Conservation (phyloP, 2,797 vertebrate species). For the Hoplostethus mediterraneus region DNA sequence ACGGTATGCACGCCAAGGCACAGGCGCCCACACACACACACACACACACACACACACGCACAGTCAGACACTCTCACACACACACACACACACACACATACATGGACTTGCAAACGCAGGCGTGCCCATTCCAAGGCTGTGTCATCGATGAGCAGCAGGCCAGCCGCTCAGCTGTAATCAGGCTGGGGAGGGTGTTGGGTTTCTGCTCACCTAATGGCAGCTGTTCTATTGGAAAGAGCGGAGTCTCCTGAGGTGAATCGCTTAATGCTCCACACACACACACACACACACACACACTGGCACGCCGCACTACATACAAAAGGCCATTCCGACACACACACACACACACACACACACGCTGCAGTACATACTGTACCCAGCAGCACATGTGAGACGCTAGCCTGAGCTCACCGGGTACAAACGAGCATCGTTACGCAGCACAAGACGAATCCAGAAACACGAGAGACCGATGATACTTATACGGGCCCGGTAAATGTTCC, state of each 20-base stretch:
- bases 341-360: background rate
- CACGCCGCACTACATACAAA: background rate
- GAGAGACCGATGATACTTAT: background rate
- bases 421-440: slow-evolving; percentile 4
- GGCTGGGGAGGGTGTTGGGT: background rate
- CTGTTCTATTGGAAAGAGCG: slow-evolving; percentile 30
- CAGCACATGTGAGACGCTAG: background rate
- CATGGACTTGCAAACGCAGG: background rate
- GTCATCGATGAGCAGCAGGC: slow-evolving; percentile 33
- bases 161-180: slow-evolving; percentile 32
- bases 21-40: slow-evolving; percentile 2
- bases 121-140: slow-evolving; percentile 30
- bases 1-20: slow-evolving; percentile 23
- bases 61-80: too few relatives aligned
- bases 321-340: background rate
- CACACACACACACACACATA: background rate
- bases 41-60: slow-evolving; percentile 8
- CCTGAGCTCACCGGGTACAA: background rate
- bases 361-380: slow-evolving; percentile 1
- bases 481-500: slow-evolving; percentile 10
- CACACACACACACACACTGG: background rate
- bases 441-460: background rate
- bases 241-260: slow-evolving; percentile 49
- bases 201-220: too few relatives aligned
- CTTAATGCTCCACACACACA: slow-evolving; percentile 15